phyloP scores from a whole-genome alignment of 2,113 vertebrate genomes.

The Lampris megalopsis region DNA sequence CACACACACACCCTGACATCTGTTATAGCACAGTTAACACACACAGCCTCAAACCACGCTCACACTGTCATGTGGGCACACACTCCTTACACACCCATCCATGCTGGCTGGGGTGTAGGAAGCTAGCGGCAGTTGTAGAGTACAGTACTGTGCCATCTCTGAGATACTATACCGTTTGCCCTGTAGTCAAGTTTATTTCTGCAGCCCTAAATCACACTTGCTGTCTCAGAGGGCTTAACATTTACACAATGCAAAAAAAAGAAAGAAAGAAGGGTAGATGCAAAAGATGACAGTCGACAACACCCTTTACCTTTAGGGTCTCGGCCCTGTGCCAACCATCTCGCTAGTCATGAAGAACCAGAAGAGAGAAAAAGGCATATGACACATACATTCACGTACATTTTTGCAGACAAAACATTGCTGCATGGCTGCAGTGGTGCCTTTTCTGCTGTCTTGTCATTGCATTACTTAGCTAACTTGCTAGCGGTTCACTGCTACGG shows the following conservation, averaged over 20 bases:
- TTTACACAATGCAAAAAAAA: too few species aligned
- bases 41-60: background rate
- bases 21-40: slow-evolving; percentile 4
- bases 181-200: too few species aligned
- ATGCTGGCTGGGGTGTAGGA: background rate
- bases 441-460: slow-evolving; percentile 16
- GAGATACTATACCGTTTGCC: too few species aligned
- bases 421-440: slow-evolving; percentile 11
- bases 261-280: too few species aligned
- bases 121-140: slow-evolving; percentile 5
- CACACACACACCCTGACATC: background rate
- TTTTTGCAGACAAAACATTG: background rate
- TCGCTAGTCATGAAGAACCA: background rate
- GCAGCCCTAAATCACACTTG: too few species aligned
- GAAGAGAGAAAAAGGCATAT: background rate
- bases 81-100: slow-evolving; percentile 1
- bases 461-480: slow-evolving; percentile 42
- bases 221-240: too few species aligned
- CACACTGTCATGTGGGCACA: background rate
- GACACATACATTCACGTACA: background rate
- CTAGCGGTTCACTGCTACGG: slow-evolving; percentile 22
- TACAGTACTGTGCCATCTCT: slow-evolving; percentile 8
- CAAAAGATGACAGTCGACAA: too few species aligned
- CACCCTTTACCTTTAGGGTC: too few species aligned
- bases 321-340: background rate